Percentiles rank a stretch among this genome's conserved stretches.
Conservation (phyloP, 1,140 invertebrate species). For the Lasioglossum baleicum region DNA sequence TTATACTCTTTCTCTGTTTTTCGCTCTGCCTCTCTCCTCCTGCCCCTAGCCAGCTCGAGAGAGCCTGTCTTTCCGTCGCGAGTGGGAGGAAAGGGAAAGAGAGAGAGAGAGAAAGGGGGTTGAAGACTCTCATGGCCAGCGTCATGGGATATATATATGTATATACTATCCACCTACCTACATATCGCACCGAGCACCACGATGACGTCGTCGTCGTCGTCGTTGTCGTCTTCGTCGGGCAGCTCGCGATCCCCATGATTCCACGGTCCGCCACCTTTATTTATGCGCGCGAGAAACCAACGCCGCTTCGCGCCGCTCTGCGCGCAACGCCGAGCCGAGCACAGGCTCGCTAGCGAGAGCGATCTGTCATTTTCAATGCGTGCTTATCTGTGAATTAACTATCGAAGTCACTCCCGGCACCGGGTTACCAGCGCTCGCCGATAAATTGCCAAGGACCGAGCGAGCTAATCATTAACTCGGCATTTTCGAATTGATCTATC, state of each 20-base stretch:
- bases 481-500: constrained; percentile 48
- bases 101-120: constrained; percentile 48
- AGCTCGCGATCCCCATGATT: constrained; percentile 49
- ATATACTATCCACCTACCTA: constrained; percentile 42
- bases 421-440: constrained; percentile 23
- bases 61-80: constrained; percentile 48
- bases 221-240: constrained; percentile 19
- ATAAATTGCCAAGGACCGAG: constrained; percentile 49
- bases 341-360: constrained; percentile 4
- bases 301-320: constrained; percentile 18
- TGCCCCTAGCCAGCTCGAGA: not conserved
- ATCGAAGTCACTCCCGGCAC: constrained; percentile 44
- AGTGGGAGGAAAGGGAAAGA: constrained; percentile 23
- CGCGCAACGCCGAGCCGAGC: not conserved
- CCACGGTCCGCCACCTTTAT: constrained; percentile 57
- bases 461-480: constrained; percentile 48
- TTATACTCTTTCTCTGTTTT: constrained; percentile 63
- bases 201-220: constrained; percentile 30
- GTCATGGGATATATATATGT: constrained; percentile 43
- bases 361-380: constrained; percentile 55
- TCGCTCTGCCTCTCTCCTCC: not conserved
- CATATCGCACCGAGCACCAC: constrained; percentile 33
- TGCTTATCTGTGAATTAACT: constrained; percentile 52
- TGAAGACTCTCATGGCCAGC: constrained; percentile 61
- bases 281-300: constrained; percentile 57